Conservation (phyloP, 1,140 invertebrate species). For the Hirudo medicinalis region DNA sequence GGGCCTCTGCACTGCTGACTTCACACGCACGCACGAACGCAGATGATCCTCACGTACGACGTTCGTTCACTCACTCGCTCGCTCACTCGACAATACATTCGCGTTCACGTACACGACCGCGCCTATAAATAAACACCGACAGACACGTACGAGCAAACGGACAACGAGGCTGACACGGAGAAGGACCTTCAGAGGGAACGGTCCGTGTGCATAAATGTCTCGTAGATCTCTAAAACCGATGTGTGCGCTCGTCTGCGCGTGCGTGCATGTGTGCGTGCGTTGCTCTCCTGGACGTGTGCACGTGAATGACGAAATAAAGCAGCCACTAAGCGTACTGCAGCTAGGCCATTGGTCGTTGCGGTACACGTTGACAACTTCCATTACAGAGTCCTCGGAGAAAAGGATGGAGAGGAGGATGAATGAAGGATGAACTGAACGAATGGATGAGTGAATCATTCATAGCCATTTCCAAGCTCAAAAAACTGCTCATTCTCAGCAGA, state of each 20-base stretch:
- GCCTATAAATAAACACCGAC: slow-evolving; percentile 4
- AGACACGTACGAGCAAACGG: neutral
- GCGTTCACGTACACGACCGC: neutral
- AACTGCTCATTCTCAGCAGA: too few relatives aligned
- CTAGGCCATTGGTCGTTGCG: too few relatives aligned
- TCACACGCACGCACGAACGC: neutral
- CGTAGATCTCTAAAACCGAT: neutral
- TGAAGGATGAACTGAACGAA: too few relatives aligned
- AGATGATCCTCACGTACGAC: neutral
- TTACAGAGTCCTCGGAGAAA: too few relatives aligned
- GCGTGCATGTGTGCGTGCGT: neutral
- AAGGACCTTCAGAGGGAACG: neutral
- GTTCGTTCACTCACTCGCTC: neutral
- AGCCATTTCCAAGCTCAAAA: too few relatives aligned
- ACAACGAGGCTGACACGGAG: neutral
- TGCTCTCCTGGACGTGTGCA: neutral
- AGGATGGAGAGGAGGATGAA: too few relatives aligned
- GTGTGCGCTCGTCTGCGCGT: neutral
- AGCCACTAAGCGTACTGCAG: too few relatives aligned
- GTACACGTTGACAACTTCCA: too few relatives aligned
- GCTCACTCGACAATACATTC: neutral
- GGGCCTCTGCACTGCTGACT: neutral
- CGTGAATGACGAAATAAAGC: neutral
- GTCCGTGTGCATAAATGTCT: slow-evolving; percentile 1
- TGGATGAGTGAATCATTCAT: too few relatives aligned